Conservation (phyloP, 1,140 invertebrate genomes). For the Penaeus japonicus region DNA sequence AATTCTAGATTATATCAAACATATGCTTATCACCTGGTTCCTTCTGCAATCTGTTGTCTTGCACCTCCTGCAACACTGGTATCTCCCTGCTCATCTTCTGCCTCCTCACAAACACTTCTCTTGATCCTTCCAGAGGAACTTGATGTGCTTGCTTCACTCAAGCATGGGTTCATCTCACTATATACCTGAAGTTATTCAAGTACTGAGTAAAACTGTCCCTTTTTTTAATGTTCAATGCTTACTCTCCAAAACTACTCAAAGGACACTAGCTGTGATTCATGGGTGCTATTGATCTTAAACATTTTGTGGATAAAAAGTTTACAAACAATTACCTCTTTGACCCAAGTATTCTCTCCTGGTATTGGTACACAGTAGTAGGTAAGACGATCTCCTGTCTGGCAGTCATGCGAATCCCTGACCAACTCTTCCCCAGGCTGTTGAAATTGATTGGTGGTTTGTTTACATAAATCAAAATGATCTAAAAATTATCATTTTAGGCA, state of each 20-base stretch:
- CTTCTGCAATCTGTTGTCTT: no score
- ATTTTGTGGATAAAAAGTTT: not conserved
- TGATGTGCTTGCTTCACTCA: not conserved
- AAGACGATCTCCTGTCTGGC: slow-evolving; percentile 24
- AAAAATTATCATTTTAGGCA: not conserved
- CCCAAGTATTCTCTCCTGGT: slow-evolving; percentile 36
- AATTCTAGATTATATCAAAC: no score
- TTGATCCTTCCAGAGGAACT: not conserved
- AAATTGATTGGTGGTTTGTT: not conserved
- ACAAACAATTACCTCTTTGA: slow-evolving; percentile 25
- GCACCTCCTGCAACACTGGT: no score
- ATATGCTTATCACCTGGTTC: no score
- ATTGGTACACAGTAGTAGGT: slow-evolving; percentile 32
- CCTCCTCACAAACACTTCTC: not conserved
- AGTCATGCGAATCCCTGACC: not conserved
- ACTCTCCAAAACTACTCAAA: no score
- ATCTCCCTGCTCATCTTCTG: not conserved
- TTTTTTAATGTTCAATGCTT: no score
- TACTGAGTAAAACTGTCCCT: not conserved
- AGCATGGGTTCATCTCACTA: slow-evolving; percentile 7
- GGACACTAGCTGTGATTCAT: no score
- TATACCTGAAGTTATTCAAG: not conserved
- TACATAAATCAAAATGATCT: not conserved
- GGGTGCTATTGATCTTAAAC: no score
- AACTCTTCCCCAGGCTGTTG: slow-evolving; percentile 16